phyloP scores from a whole-genome alignment of 2,113 vertebrate genomes.

The Rynchops niger region DNA sequence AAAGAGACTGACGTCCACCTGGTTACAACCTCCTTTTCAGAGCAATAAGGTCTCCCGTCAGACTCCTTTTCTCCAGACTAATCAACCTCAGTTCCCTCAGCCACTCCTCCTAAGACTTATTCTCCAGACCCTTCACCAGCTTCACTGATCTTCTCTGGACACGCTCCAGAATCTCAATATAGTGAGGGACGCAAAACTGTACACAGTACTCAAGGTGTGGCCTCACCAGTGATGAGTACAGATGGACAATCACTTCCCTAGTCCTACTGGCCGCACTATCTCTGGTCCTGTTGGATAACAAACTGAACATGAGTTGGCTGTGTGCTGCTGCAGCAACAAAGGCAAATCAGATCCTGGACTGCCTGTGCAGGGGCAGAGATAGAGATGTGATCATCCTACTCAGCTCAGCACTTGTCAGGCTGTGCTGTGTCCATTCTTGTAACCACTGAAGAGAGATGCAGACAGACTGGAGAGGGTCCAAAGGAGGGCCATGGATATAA shows the following conservation, averaged over 20 bases:
- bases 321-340: not conserved
- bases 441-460: not conserved
- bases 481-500: not conserved
- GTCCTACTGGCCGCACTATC: not conserved
- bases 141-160: not conserved
- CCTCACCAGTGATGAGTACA: not conserved
- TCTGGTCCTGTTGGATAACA: not conserved
- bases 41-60: no score
- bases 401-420: not conserved
- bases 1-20: no score
- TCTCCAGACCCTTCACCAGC: not conserved
- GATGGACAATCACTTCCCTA: not conserved
- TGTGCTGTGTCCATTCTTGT: not conserved
- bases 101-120: not conserved
- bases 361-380: not conserved
- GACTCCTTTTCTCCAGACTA: not conserved
- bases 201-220: not conserved
- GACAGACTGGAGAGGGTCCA: not conserved
- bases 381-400: not conserved
- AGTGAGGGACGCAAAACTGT: not conserved
- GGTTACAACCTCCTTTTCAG: no score
- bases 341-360: not conserved
- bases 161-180: not conserved
- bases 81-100: not conserved
- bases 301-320: not conserved